A percentile compares a stretch with the other conserved stretches of the same genome.
These are phyloP conservation scores for Myotis brandtii DNA, from an alignment of 2,113 vertebrate genomes.

Conservation along the genomic window DNA sequence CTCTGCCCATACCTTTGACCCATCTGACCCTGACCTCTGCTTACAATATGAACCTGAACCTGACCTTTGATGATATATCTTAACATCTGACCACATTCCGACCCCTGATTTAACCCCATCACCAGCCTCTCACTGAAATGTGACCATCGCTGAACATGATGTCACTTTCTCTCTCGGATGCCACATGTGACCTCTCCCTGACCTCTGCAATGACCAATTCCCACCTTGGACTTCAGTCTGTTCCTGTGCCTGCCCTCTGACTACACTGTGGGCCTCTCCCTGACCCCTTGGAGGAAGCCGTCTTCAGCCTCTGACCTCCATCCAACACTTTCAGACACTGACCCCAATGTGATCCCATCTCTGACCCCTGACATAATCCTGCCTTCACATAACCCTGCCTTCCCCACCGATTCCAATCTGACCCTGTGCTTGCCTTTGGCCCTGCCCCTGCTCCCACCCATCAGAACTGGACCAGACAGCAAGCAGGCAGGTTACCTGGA, in stretches of 20 bases:
- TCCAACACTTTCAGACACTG: neutral
- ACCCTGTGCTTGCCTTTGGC: neutral
- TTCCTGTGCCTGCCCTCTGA: neutral
- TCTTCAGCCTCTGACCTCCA: neutral
- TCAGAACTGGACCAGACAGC: neutral
- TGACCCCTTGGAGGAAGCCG: neutral
- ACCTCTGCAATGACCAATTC: neutral
- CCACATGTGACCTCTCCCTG: neutral
- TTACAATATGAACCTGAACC: neutral
- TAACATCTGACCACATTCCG: neutral
- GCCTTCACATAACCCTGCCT: neutral
- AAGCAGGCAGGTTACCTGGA: constrained; percentile 23
- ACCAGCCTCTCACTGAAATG: neutral
- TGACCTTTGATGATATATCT: neutral
- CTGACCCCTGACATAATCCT: neutral
- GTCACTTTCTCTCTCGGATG: neutral
- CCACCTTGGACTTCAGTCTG: neutral
- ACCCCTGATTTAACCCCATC: neutral
- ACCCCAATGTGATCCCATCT: neutral
- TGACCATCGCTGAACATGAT: neutral
- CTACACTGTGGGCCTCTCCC: neutral
- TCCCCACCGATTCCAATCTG: neutral
- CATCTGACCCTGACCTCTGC: neutral
- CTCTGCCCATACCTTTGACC: neutral
- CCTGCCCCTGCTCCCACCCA: neutral